These are phyloP conservation scores for Brachymystax lenok DNA, from an alignment of 2,797 vertebrate species.

Conservation along the genomic window DNA sequence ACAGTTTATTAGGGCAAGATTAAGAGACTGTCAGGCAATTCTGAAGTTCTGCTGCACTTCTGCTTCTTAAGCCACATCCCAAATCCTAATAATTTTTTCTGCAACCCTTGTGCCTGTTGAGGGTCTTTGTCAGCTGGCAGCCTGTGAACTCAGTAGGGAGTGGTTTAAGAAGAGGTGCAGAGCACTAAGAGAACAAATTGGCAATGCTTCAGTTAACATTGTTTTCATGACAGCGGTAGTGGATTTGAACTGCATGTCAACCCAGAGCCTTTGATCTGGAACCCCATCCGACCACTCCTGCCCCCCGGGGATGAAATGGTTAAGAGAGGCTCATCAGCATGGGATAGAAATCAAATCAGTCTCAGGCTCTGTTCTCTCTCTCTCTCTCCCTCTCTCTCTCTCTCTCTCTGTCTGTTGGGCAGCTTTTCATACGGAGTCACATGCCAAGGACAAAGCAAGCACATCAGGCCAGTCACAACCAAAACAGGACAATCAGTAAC, in stretches of 20 bases:
- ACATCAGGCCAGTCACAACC: conserved; percentile 9
- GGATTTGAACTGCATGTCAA: conserved; percentile 57
- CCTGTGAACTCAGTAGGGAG: conserved; percentile 41
- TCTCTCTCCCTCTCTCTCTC: conserved; percentile 57
- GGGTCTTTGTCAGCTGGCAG: conserved; percentile 47
- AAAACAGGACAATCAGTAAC: conserved; percentile 15
- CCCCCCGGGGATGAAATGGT: conserved; percentile 50
- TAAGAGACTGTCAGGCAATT: conserved; percentile 22
- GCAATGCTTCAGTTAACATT: conserved; percentile 66
- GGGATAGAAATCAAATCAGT: conserved; percentile 62
- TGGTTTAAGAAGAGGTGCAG: conserved; percentile 27
- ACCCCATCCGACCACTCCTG: conserved; percentile 60
- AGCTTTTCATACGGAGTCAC: conserved; percentile 67
- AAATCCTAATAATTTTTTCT: conserved; percentile 54
- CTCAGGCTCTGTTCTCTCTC: conserved; percentile 60
- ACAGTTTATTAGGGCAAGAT: conserved; percentile 25
- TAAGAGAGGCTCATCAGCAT: conserved; percentile 65
- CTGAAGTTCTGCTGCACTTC: conserved; percentile 25
- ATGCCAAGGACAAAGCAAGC: conserved; percentile 26
- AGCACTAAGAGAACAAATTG: conserved; percentile 53
- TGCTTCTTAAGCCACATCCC: conserved; percentile 24
- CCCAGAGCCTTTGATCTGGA: conserved; percentile 71
- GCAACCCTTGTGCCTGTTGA: conserved; percentile 26
- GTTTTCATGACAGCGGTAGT: conserved; percentile 52
- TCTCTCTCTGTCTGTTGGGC: conserved; percentile 53